phyloP scores from a whole-genome alignment of 2,113 vertebrate genomes.

The Perca schrenkii region DNA sequence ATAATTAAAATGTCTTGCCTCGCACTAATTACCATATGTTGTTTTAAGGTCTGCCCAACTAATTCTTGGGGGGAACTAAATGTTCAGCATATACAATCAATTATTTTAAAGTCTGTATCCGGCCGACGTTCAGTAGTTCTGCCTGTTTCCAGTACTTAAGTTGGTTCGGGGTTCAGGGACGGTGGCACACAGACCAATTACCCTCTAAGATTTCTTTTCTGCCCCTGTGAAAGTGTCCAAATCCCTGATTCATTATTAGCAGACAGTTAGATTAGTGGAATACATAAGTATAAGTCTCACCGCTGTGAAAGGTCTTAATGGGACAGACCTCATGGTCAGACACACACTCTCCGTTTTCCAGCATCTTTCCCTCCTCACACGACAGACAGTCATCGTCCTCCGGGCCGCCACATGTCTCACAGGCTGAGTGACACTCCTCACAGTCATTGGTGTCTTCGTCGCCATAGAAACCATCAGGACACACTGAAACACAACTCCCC shows the following conservation, averaged over 20 bases:
- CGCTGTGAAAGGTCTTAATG: conserved; percentile 80
- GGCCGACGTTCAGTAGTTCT: conserved; percentile 23
- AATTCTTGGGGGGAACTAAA: conserved; percentile 50
- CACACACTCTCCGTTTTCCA: conserved; percentile 82
- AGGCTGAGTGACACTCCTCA: conserved; percentile 87
- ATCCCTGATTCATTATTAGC: conserved; percentile 75
- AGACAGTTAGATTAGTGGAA: conserved; percentile 64
- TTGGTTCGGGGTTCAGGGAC: conserved; percentile 57
- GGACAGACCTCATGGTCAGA: conserved; percentile 63
- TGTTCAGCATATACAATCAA: conserved; percentile 58
- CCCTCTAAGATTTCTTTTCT: conserved; percentile 66
- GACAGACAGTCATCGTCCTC: conserved; percentile 81
- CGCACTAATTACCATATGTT: conserved; percentile 66
- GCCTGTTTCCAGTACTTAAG: conserved; percentile 42
- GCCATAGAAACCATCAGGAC: conserved; percentile 79
- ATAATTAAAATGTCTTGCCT: conserved; percentile 67
- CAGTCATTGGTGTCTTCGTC: conserved; percentile 88
- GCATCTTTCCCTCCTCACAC: conserved; percentile 75
- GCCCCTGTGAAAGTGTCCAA: conserved; percentile 70
- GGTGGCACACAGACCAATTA: conserved; percentile 75
- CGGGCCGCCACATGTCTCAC: conserved; percentile 84
- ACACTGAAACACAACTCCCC: conserved; percentile 77
- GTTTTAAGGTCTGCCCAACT: conserved; percentile 58
- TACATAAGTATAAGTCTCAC: conserved; percentile 81
- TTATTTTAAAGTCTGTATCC: conserved; percentile 60